Evolutionary conservation across 2,113 vertebrate species (phyloP).

Genomic region (Python bivittatus): DNA sequence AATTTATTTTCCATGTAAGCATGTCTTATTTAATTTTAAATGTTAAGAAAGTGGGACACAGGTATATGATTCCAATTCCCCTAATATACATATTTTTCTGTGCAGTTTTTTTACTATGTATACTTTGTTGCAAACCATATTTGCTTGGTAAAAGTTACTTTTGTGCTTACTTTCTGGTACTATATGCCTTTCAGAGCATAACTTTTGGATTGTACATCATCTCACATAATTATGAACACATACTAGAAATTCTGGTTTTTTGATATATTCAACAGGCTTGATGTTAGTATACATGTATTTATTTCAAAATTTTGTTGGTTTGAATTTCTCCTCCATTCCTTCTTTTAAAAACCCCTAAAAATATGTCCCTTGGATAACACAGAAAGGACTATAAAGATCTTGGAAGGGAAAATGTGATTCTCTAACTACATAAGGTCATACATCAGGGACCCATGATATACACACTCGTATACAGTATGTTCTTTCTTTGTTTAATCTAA

Average conservation of each 20-base stretch:
- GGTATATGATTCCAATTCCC: not conserved
- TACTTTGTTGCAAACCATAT: not conserved
- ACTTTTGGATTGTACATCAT: not conserved
- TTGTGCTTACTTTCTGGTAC: not conserved
- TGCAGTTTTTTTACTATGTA: not conserved
- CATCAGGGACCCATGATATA: not conserved
- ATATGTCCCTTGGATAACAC: not conserved
- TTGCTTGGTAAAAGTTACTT: not conserved
- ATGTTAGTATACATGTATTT: not conserved
- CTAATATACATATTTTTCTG: not conserved
- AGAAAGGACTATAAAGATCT: not conserved
- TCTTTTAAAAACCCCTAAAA: not conserved
- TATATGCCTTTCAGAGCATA: not conserved
- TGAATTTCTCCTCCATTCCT: not conserved
- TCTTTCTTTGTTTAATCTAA: not conserved
- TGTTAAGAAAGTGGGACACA: not conserved
- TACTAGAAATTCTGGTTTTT: not conserved
- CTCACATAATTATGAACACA: not conserved
- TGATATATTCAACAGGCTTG: not conserved
- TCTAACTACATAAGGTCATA: not conserved
- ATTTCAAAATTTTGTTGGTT: not conserved
- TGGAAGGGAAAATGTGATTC: not conserved
- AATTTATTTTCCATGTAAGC: not conserved
- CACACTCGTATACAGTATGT: not conserved
- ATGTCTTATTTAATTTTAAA: not conserved